Base-by-base conservation (phyloP, 2,797 vertebrate species). In the Malacoraja senta region DNA sequence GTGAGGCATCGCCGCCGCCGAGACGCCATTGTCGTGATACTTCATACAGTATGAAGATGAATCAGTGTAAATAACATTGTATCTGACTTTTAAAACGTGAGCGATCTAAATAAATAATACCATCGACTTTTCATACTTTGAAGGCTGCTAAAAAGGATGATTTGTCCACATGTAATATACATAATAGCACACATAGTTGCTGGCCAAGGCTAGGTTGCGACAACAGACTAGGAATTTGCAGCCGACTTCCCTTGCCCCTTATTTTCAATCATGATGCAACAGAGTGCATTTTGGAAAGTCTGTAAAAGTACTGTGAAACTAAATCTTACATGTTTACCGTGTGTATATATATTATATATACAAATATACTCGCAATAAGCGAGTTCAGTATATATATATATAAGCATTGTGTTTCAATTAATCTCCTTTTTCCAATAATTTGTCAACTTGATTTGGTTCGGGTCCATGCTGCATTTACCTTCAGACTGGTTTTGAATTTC, bases 21-120 rank as follows among this genome's bases (percentile, higher is more conserved):
- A 44, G 44, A 2, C 44, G 1, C 44, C 44, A 44, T 44, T 44
- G 1, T 44, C 44, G 44, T 2, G 44, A 1, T 2, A 44, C 44
- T 44, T 44, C 1, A 2, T 44, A 44, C 44, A 44, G 44, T 44
- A 44, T 44, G 63, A 86, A 63, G 58, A 86, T 61, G 53, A 86
- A 86, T 86, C 24, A 86, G 26, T 86, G 83, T 32, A n/a, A 88
- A 65, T n/a, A n/a, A 26, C 29, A 12, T 63, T 26, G 3, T 68
- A 68, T 88, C 61, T 88, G 61, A 88, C 63, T 65, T 68, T 68
- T 32, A 61, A 81, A 81, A 53, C 26, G 79, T 81, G 79, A 38
- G 79, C 21, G 3, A 88, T 65, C 84, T 88, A 61, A 88, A 88
- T 63, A 88, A 68, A 63, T 65, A 88, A 65, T 88, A 65, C 53